phyloP scores from a whole-genome alignment of 1,140 invertebrate species.

The Drosophila virilis region DNA sequence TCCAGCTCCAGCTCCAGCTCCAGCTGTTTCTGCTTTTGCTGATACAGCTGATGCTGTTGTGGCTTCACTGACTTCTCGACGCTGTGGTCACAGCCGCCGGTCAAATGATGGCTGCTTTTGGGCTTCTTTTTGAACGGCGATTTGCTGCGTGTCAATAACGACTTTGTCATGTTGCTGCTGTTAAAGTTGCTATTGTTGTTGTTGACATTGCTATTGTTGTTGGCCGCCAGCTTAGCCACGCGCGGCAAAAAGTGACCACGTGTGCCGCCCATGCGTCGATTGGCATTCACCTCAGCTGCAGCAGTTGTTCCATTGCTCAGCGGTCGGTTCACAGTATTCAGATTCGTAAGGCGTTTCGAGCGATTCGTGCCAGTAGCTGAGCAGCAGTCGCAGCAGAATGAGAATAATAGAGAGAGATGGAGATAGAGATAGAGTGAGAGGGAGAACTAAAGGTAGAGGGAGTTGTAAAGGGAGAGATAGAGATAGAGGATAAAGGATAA shows the following conservation, averaged over 20 bases:
- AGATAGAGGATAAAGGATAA: no score
- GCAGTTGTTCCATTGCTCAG: not conserved
- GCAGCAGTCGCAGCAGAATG: no score
- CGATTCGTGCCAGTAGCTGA: not conserved
- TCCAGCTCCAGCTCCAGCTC: conserved; percentile 1
- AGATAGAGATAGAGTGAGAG: no score
- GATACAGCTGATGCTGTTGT: not conserved
- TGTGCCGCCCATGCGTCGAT: not conserved
- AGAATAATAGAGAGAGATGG: not conserved
- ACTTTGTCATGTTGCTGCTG: not conserved
- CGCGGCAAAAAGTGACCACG: conserved; percentile 46
- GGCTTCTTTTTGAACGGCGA: conserved; percentile 6
- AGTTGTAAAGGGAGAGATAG: no score
- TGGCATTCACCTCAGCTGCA: not conserved
- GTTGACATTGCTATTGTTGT: conserved; percentile 6
- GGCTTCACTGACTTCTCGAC: conserved; percentile 6
- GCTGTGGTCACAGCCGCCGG: no score
- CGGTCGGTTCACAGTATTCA: not conserved
- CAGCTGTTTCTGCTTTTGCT: not conserved
- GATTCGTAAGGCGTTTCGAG: conserved; percentile 8
- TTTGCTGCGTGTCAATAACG: not conserved
- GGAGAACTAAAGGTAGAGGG: no score
- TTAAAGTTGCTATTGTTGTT: not conserved
- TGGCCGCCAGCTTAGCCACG: conserved; percentile 25
- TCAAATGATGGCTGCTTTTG: not conserved